These are phyloP conservation scores for Amblyraja radiata DNA, from an alignment of 2,797 vertebrate species.

Conservation along the genomic window DNA sequence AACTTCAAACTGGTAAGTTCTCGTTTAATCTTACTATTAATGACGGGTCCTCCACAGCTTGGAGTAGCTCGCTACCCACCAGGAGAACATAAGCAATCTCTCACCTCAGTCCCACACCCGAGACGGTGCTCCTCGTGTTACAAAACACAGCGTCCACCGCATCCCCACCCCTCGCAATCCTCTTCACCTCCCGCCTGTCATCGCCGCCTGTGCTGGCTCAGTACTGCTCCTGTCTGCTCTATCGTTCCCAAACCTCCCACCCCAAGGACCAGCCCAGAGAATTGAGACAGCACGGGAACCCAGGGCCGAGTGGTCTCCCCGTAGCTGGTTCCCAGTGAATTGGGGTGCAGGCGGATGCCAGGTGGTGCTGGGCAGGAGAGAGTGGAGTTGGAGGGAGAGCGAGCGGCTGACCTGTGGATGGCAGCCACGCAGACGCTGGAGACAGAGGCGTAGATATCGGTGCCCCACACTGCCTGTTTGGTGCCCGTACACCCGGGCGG, in stretches of 20 bases:
- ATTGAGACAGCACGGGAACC: background rate
- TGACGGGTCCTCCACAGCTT: background rate
- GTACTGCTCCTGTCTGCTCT: background rate
- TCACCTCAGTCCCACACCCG: background rate
- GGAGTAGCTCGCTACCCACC: background rate
- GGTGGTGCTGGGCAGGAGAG: too few species aligned
- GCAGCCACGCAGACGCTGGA: slow-evolving; percentile 92
- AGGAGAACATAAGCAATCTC: background rate
- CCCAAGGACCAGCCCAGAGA: background rate
- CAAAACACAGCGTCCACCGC: too few species aligned
- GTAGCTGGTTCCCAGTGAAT: background rate
- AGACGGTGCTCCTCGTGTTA: background rate
- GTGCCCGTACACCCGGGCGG: slow-evolving; percentile 79
- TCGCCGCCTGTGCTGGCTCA: too few species aligned
- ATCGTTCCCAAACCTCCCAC: background rate
- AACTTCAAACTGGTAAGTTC: too few species aligned
- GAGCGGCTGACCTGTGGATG: slow-evolving; percentile 76
- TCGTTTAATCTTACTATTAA: too few species aligned
- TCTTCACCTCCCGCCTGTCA: too few species aligned
- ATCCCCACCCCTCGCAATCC: too few species aligned
- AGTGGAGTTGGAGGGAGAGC: background rate
- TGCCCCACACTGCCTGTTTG: slow-evolving; percentile 84
- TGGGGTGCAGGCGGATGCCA: background rate
- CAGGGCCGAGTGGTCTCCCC: background rate
- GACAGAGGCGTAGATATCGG: slow-evolving; percentile 82